phyloP scores from a whole-genome alignment of 2,888 invertebrate species.

The Cantharis lateralis region DNA sequence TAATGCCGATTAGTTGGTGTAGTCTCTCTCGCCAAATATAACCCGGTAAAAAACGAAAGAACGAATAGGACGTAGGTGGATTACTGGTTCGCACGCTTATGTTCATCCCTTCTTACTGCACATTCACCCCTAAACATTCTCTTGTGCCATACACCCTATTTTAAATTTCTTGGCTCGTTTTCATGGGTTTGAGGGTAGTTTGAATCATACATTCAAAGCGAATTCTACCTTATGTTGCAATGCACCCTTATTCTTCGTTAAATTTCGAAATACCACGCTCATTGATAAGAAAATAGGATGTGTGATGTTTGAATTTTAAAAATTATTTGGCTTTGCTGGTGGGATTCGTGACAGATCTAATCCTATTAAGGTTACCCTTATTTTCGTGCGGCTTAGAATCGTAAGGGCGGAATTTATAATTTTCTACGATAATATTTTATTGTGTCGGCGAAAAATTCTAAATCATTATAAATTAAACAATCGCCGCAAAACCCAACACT shows the following conservation, averaged over 20 bases:
- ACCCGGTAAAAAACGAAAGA: constrained; percentile 34
- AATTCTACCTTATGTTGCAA: constrained; percentile 28
- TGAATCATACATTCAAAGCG: constrained; percentile 32
- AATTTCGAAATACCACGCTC: constrained; percentile 25
- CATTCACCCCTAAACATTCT: constrained; percentile 46
- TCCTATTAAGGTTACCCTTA: constrained; percentile 29
- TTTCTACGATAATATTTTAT: constrained; percentile 7
- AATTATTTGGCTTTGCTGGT: constrained; percentile 22
- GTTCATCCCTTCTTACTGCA: constrained; percentile 51
- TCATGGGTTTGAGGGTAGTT: constrained; percentile 36
- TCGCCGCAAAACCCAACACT: not conserved
- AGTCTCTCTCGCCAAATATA: constrained; percentile 31
- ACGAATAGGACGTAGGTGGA: constrained; percentile 41
- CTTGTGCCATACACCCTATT: constrained; percentile 46
- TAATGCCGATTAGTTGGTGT: constrained; percentile 23
- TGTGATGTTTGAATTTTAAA: constrained; percentile 29
- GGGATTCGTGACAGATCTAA: constrained; percentile 18
- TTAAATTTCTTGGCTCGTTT: constrained; percentile 43
- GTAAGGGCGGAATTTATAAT: constrained; percentile 32
- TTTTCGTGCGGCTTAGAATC: constrained; percentile 25
- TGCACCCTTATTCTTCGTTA: constrained; percentile 26
- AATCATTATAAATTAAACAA: not conserved
- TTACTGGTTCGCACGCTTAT: constrained; percentile 38
- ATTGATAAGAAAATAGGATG: constrained; percentile 32
- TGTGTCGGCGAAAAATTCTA: not conserved